Conservation (phyloP, 2,888 invertebrate species). For the Chymomyza procnemis region DNA sequence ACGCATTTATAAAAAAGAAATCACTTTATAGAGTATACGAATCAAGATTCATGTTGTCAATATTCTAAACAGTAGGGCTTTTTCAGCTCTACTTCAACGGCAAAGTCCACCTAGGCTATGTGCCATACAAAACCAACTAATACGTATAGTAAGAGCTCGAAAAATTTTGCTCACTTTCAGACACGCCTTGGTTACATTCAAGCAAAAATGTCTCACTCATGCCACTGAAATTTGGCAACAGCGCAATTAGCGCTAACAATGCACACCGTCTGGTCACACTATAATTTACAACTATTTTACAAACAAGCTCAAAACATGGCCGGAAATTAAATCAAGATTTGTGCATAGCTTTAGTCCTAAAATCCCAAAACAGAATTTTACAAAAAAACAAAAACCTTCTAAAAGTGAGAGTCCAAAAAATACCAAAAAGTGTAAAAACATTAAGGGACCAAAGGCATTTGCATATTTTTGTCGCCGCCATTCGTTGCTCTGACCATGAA, state of each 20-base stretch:
- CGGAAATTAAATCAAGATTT: conserved; percentile 69
- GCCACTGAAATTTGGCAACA: neutral
- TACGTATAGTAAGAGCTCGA: too few relatives aligned
- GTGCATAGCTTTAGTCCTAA: conserved; percentile 31
- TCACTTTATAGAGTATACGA: too few relatives aligned
- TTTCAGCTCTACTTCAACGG: too few relatives aligned
- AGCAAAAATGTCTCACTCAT: too few relatives aligned
- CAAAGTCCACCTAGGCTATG: too few relatives aligned
- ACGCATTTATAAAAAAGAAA: too few relatives aligned
- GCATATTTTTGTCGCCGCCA: neutral
- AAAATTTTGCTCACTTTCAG: too few relatives aligned
- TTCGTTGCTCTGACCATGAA: neutral
- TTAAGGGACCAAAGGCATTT: neutral
- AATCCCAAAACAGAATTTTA: conserved; percentile 8
- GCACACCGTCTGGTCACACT: neutral
- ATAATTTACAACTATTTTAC: neutral
- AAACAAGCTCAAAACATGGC: conserved; percentile 30
- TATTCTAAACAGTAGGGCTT: too few relatives aligned
- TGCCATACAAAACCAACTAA: too few relatives aligned
- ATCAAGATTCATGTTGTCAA: too few relatives aligned
- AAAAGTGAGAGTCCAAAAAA: neutral
- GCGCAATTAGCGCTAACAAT: neutral
- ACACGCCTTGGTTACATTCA: too few relatives aligned
- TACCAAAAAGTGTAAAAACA: neutral
- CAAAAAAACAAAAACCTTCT: neutral